These are phyloP conservation scores for Adineta ricciae DNA, from an alignment of 2,888 invertebrate species.

Conservation along the genomic window DNA sequence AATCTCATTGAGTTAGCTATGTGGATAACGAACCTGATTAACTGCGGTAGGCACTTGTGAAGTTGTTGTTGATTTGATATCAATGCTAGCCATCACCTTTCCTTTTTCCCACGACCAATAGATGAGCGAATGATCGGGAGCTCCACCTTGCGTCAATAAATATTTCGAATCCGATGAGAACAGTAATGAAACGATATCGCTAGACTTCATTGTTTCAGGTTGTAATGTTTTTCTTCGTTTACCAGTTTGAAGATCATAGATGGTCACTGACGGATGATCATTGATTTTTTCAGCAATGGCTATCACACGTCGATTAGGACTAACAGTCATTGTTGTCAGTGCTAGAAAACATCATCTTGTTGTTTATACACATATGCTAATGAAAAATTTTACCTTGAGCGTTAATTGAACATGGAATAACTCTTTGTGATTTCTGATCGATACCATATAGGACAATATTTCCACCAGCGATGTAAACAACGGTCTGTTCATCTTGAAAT, in stretches of 20 bases:
- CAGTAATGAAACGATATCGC: slow-evolving; percentile 62
- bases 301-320: slow-evolving; percentile 49
- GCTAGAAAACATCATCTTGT: too few species aligned
- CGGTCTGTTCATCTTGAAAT: slow-evolving; percentile 48
- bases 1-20: too few species aligned
- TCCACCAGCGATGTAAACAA: slow-evolving; percentile 51
- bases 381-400: slow-evolving; percentile 39
- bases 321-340: slow-evolving; percentile 50
- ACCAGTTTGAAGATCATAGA: slow-evolving; percentile 51
- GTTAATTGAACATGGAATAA: slow-evolving; percentile 51
- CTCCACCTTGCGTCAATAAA: slow-evolving; percentile 65
- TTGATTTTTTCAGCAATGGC: slow-evolving; percentile 48
- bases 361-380: too few species aligned
- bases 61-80: slow-evolving; percentile 56
- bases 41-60: slow-evolving; percentile 56
- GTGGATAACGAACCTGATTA: slow-evolving; percentile 53
- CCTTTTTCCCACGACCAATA: slow-evolving; percentile 73
- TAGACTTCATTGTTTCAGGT: slow-evolving; percentile 50
- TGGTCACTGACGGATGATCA: slow-evolving; percentile 49
- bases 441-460: slow-evolving; percentile 51
- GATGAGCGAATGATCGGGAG: slow-evolving; percentile 70
- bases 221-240: slow-evolving; percentile 50
- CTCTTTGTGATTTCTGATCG: slow-evolving; percentile 51
- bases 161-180: slow-evolving; percentile 74
- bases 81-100: slow-evolving; percentile 65